Conservation (phyloP, 1,140 invertebrate genomes). For the Bacillus rossius region DNA sequence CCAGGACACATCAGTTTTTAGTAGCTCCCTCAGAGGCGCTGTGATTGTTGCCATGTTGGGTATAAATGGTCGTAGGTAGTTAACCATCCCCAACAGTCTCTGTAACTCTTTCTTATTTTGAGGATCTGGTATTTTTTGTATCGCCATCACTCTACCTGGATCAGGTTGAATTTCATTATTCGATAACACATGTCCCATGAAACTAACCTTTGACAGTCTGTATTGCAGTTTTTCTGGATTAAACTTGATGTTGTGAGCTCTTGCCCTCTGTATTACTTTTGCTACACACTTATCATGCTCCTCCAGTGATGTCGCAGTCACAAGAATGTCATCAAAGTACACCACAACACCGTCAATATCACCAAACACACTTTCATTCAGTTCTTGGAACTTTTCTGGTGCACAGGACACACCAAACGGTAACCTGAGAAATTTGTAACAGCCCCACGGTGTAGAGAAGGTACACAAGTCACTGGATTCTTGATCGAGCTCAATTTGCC, state of each 20-base stretch:
- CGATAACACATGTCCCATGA: slow-evolving; percentile 36
- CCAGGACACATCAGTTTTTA: slow-evolving; percentile 22
- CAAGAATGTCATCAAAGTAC: slow-evolving; percentile 37
- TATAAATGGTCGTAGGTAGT: slow-evolving; percentile 35
- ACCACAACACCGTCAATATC: slow-evolving; percentile 31
- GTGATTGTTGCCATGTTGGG: slow-evolving; percentile 31
- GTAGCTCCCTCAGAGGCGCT: slow-evolving; percentile 24
- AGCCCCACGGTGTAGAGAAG: slow-evolving; percentile 1
- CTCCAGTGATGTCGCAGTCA: slow-evolving; percentile 25
- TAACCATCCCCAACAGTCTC: slow-evolving; percentile 31
- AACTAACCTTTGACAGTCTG: slow-evolving; percentile 33
- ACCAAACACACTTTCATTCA: slow-evolving; percentile 10
- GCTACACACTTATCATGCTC: slow-evolving; percentile 30
- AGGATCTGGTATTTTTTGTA: slow-evolving; percentile 30
- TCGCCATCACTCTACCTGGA: slow-evolving; percentile 34
- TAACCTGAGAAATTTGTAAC: slow-evolving; percentile 6
- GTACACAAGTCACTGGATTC: slow-evolving; percentile 20
- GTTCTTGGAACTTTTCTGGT: slow-evolving; percentile 13
- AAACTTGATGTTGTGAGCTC: slow-evolving; percentile 32
- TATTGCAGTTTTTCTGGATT: slow-evolving; percentile 37
- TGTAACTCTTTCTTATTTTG: slow-evolving; percentile 23
- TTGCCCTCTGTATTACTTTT: slow-evolving; percentile 29
- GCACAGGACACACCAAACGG: slow-evolving; percentile 11
- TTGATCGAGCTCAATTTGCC: slow-evolving; percentile 37
- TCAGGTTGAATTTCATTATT: slow-evolving; percentile 33